Conservation (phyloP, 2,797 vertebrate species). For the Aeoliscus strigatus region DNA sequence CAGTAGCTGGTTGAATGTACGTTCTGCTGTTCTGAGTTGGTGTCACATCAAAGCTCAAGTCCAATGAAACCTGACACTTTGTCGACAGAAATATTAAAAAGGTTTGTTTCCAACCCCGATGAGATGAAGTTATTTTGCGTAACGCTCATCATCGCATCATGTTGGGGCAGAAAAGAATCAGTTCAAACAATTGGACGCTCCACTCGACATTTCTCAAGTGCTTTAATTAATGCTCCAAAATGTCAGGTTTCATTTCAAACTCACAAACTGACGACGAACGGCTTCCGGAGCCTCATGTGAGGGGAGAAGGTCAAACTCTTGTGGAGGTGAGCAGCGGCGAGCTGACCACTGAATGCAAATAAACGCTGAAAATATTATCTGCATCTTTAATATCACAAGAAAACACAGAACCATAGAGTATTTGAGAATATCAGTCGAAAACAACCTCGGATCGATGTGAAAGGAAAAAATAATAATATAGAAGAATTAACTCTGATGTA, state of each 20-base stretch:
- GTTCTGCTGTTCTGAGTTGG: too few relatives aligned
- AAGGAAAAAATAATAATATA: conserved; percentile 56
- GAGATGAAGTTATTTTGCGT: too few relatives aligned
- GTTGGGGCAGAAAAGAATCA: too few relatives aligned
- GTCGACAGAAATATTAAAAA: too few relatives aligned
- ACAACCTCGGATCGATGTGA: conserved; percentile 40
- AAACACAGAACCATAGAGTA: conserved; percentile 36
- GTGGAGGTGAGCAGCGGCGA: conserved; percentile 2
- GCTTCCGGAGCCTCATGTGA: conserved; percentile 13
- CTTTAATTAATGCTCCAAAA: background rate
- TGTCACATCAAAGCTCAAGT: too few relatives aligned
- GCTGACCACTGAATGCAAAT: conserved; percentile 24
- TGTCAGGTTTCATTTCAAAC: conserved; percentile 2
- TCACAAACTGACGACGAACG: conserved; percentile 9
- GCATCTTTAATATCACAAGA: conserved; percentile 33
- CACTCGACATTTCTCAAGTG: too few relatives aligned
- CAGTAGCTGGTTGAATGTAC: conserved; percentile 5
- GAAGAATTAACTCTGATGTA: conserved; percentile 26
- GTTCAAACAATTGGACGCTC: too few relatives aligned
- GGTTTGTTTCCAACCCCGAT: too few relatives aligned
- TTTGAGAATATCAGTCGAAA: conserved; percentile 40
- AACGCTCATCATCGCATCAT: background rate
- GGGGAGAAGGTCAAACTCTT: conserved; percentile 1
- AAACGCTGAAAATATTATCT: conserved; percentile 30
- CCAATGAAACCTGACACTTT: too few relatives aligned